Evolutionary conservation across 2,888 invertebrate genomes (phyloP).

Genomic region (Apodemia zela): DNA sequence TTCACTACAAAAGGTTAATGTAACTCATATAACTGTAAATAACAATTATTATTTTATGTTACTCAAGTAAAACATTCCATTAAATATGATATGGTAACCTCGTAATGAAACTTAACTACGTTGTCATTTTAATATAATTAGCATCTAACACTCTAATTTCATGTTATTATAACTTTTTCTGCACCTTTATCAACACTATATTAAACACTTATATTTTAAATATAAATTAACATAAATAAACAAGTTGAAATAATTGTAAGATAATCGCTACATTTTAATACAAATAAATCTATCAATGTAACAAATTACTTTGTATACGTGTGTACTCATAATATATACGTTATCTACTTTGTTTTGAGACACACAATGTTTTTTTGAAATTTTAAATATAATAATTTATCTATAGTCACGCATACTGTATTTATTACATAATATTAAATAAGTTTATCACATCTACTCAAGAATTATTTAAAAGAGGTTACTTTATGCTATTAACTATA

Average conservation of each 20-base stretch:
- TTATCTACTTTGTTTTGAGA: constrained; percentile 39
- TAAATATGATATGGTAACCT: constrained; percentile 19
- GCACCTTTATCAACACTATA: constrained; percentile 13
- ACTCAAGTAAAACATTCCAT: not conserved
- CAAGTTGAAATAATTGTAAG: constrained; percentile 27
- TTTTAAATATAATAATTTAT: constrained; percentile 34
- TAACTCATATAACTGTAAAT: not conserved
- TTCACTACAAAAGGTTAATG: not conserved
- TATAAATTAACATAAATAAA: constrained; percentile 26
- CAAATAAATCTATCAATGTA: constrained; percentile 37
- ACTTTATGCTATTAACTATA: constrained; percentile 70
- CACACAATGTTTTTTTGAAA: constrained; percentile 46
- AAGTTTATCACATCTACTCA: constrained; percentile 61
- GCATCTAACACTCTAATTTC: constrained; percentile 30
- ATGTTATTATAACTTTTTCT: constrained; percentile 7
- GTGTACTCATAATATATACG: constrained; percentile 35
- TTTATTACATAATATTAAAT: constrained; percentile 54
- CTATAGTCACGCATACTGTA: constrained; percentile 28
- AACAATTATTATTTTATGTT: not conserved
- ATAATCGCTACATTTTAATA: constrained; percentile 33
- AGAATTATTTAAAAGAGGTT: constrained; percentile 65
- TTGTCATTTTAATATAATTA: constrained; percentile 29
- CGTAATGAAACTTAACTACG: constrained; percentile 33
- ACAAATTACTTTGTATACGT: constrained; percentile 40
- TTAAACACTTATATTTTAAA: no score